phyloP scores from a whole-genome alignment of 2,113 vertebrate genomes.

The Poeciliopsis occidentalis region DNA sequence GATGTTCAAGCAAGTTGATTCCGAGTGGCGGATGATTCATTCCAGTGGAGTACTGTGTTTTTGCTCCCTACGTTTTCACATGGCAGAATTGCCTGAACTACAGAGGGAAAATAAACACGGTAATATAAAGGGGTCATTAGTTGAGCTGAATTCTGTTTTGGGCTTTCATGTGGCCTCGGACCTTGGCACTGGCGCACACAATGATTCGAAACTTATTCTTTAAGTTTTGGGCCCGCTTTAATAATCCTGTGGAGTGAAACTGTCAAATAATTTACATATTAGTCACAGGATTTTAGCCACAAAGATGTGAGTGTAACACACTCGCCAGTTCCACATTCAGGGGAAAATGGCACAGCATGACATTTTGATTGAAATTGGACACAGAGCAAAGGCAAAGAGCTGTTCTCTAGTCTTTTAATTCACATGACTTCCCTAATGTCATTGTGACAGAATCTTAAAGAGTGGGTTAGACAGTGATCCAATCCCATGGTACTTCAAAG shows the following conservation, averaged over 20 bases:
- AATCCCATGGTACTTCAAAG: conserved; percentile 84
- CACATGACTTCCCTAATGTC: conserved; percentile 78
- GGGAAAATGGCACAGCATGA: conserved; percentile 73
- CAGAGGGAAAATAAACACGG: neutral
- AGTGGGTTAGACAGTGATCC: conserved; percentile 79
- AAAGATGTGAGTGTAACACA: conserved; percentile 67
- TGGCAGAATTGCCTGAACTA: no score
- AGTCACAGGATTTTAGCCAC: conserved; percentile 67
- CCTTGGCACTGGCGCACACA: neutral
- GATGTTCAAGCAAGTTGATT: no score
- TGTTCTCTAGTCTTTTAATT: conserved; percentile 75
- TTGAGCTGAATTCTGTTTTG: neutral
- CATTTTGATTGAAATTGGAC: conserved; percentile 79
- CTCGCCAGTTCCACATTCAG: conserved; percentile 67
- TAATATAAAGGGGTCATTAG: neutral
- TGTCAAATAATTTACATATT: conserved; percentile 66
- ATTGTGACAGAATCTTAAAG: conserved; percentile 79
- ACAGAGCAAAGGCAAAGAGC: conserved; percentile 72
- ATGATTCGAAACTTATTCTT: conserved; percentile 36
- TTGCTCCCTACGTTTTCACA: no score
- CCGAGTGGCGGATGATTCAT: no score
- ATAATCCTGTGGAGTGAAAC: conserved; percentile 58
- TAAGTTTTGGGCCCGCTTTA: conserved; percentile 23
- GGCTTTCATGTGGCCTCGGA: neutral
- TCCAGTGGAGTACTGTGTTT: no score